phyloP scores from a whole-genome alignment of 2,797 vertebrate species.

The Xyrichtys novacula region DNA sequence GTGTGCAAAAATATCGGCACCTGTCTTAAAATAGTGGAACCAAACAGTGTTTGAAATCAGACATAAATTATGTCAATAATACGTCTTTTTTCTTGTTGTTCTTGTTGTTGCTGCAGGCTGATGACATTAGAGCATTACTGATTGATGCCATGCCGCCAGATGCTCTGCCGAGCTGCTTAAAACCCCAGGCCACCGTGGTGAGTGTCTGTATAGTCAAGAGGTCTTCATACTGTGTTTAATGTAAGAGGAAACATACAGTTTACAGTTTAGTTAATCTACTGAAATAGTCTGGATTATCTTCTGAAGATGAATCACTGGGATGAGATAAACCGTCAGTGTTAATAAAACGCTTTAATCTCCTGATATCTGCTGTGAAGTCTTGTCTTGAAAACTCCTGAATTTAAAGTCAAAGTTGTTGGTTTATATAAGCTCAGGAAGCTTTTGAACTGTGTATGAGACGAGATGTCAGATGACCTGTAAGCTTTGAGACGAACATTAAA shows the following conservation, averaged over 20 bases:
- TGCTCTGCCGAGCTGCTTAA: conserved; percentile 94
- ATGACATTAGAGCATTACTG: conserved; percentile 96
- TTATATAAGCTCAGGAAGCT: background rate
- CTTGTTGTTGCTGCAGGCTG: conserved; percentile 61
- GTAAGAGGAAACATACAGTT: background rate
- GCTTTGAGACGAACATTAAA: too few relatives aligned
- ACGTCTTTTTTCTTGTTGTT: background rate
- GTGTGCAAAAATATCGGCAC: too few relatives aligned
- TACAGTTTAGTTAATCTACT: background rate
- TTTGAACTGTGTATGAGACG: too few relatives aligned
- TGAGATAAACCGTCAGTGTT: background rate
- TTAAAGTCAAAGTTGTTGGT: too few relatives aligned
- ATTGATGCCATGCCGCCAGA: conserved; percentile 99
- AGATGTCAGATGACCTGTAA: background rate
- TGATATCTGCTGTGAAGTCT: too few relatives aligned
- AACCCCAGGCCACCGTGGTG: conserved; percentile 96
- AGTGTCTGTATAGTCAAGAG: conserved; percentile 72
- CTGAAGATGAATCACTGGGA: background rate
- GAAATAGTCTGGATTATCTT: background rate
- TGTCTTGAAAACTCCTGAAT: too few relatives aligned
- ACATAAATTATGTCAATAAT: background rate
- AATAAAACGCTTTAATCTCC: too few relatives aligned
- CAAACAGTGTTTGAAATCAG: background rate
- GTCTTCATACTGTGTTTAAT: background rate
- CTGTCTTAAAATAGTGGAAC: background rate